phyloP scores from a whole-genome alignment of 2,888 invertebrate species.

The Laothoe populi region DNA sequence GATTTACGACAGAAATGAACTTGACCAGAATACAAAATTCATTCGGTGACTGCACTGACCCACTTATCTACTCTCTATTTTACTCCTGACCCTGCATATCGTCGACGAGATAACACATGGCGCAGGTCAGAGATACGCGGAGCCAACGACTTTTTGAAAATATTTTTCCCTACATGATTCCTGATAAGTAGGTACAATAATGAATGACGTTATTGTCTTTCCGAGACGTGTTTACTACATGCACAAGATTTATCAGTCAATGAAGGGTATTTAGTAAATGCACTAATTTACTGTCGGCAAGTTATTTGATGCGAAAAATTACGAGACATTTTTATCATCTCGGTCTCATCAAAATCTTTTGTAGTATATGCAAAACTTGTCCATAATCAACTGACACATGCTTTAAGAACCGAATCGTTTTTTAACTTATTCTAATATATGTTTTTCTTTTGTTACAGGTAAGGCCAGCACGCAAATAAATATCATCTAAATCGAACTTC shows the following conservation, averaged over 20 bases:
- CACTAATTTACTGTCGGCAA: slow-evolving; percentile 10
- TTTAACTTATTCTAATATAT: slow-evolving; percentile 36
- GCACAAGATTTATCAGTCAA: slow-evolving; percentile 23
- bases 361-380: not conserved
- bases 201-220: slow-evolving; percentile 49
- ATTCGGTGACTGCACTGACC: slow-evolving; percentile 71
- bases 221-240: slow-evolving; percentile 28
- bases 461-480: slow-evolving; percentile 44
- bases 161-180: slow-evolving; percentile 62
- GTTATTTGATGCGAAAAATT: slow-evolving; percentile 15
- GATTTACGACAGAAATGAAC: slow-evolving; percentile 56
- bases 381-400: not conserved
- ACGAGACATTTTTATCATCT: not conserved
- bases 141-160: slow-evolving; percentile 78
- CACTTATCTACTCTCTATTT: slow-evolving; percentile 64
- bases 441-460: slow-evolving; percentile 75
- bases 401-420: not conserved
- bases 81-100: slow-evolving; percentile 73
- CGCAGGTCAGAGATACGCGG: slow-evolving; percentile 67
- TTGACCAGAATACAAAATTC: slow-evolving; percentile 70
- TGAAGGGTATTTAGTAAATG: not conserved
- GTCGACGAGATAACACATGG: slow-evolving; percentile 58
- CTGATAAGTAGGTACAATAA: slow-evolving; percentile 53
- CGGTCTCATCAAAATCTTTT: not conserved
- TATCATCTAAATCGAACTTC: slow-evolving; percentile 55